A percentile compares a stretch with the other conserved stretches of the same genome.
These are phyloP conservation scores for Catocala nupta DNA, from an alignment of 2,888 invertebrate genomes.

Conservation along the genomic window DNA sequence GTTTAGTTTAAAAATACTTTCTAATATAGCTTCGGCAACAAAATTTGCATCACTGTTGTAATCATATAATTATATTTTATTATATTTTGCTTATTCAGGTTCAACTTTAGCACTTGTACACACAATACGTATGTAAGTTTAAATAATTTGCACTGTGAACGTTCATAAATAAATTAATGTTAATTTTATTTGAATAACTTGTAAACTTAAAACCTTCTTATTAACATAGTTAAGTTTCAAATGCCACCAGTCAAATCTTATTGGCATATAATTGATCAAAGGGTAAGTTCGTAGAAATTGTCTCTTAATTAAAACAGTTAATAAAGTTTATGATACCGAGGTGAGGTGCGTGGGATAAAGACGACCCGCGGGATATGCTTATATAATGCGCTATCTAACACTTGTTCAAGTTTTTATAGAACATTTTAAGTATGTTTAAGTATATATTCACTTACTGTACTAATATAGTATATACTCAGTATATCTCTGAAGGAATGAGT, in stretches of 20 bases:
- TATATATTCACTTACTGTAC: neutral
- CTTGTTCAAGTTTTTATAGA: neutral
- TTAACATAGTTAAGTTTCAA: slow-evolving; percentile 4
- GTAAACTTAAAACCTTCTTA: neutral
- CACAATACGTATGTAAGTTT: no score
- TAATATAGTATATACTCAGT: no score
- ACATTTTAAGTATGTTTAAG: no score
- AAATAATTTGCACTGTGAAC: no score
- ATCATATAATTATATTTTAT: no score
- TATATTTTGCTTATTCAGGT: no score
- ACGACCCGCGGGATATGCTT: neutral
- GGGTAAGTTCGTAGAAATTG: slow-evolving; percentile 7
- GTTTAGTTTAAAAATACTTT: no score
- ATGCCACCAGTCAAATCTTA: slow-evolving; percentile 8
- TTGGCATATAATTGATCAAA: slow-evolving; percentile 14
- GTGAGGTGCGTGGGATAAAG: neutral
- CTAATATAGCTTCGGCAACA: no score
- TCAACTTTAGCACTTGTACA: no score
- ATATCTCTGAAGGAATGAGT: no score
- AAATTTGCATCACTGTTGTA: no score
- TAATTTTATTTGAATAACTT: neutral
- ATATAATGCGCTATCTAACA: neutral
- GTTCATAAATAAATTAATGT: no score
- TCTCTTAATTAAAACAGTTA: slow-evolving; percentile 32
- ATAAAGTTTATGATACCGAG: slow-evolving; percentile 24